Evolutionary conservation across 2,888 invertebrate species (phyloP), one percentile per base, ranked within the genome.

Genomic region (Tuberolachnus salignus): DNA sequence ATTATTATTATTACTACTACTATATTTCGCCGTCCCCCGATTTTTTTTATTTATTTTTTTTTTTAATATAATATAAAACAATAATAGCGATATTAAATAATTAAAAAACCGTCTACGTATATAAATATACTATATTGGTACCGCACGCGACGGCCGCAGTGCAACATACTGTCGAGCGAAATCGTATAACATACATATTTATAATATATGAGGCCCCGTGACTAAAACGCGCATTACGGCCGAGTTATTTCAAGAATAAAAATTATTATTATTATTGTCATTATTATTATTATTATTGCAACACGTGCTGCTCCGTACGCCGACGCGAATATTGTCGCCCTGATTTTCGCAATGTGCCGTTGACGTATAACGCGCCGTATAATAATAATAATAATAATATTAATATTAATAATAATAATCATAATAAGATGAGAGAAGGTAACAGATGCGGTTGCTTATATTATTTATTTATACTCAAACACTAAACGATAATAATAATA

Each of bases 21-120:
- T 66, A 23, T 66, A n/a, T 14, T 51, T 34, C n/a, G 8, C 0
- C 11, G 19, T 16, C 61, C 63, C 55, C 63, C 23, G 21, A 34
- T 42, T 42, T n/a, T 64, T n/a, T 10, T 6, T 53, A 6, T 34
- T 19, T 4, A 9, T 63, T 64, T n/a, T 10, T 6, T 53, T 6
- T 34, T 19, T 4, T 3, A 51, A 51, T 42, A 51, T n/a, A 26
- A 63, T 63, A 26, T 26, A 49, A n/a, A n/a, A n/a, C n/a, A 63
- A 61, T 51, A 71, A 71, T 71, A 73, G 42, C 51, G 63, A 73
- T 73, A 73, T 63, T 73, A 73, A 74, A 74, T 74, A 74, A 74
- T 74, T 73, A 73, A 6, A 73, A 73, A 63, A 63, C 51, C 63
- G 34, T 61, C 59, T 34, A 61, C 61, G n/a, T n/a, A n/a, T n/a